Evolutionary conservation across 2,888 invertebrate genomes (phyloP).

Genomic region (Heteromurus nitidus): DNA sequence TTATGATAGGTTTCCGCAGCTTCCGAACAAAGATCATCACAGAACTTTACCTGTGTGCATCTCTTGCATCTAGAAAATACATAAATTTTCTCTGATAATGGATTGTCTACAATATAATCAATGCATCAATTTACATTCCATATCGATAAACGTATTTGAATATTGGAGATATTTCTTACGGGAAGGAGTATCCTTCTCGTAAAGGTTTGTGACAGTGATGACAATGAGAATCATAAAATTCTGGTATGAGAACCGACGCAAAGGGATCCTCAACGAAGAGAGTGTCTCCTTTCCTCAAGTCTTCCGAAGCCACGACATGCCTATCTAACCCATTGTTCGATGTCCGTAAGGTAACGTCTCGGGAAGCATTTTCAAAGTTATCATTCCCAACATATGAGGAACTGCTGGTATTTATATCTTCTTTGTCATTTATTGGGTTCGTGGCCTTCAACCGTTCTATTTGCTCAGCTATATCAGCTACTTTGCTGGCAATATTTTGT

Average conservation of each 20-base stretch:
- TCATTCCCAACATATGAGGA: conserved; percentile 30
- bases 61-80: conserved; percentile 79
- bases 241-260: conserved; percentile 83
- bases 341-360: conserved; percentile 74
- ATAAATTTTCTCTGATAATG: no score
- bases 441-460: conserved; percentile 11
- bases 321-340: conserved; percentile 80
- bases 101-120: no score
- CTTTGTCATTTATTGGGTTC: background rate
- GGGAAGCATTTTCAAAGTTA: conserved; percentile 74
- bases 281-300: conserved; percentile 82
- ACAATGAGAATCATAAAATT: conserved; percentile 80
- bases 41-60: conserved; percentile 83
- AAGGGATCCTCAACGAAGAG: conserved; percentile 89
- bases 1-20: conserved; percentile 81
- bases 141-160: background rate
- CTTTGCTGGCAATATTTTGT: background rate
- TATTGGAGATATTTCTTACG: conserved; percentile 1
- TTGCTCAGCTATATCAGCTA: conserved; percentile 32
- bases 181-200: conserved; percentile 74
- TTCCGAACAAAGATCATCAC: conserved; percentile 81
- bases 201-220: conserved; percentile 83
- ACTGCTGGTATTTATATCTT: background rate
- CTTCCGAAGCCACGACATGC: conserved; percentile 80
- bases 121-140: background rate